These are phyloP conservation scores for Indicator indicator DNA, from an alignment of 2,113 vertebrate genomes.

Conservation along the genomic window DNA sequence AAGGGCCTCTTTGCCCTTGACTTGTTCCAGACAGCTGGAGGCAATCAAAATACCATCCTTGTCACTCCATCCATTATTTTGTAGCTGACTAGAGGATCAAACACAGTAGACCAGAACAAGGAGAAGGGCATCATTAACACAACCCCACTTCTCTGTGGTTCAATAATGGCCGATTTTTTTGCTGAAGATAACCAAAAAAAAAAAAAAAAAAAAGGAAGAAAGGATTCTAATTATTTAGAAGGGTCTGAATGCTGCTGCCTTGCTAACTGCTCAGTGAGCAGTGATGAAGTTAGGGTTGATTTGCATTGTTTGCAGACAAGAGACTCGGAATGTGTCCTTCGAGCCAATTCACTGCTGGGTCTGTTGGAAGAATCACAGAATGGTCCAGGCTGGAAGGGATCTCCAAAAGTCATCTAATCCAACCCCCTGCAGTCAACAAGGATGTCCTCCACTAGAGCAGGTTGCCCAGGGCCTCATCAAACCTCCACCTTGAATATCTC, in stretches of 20 bases:
- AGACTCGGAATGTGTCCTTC: background rate
- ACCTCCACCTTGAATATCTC: no score
- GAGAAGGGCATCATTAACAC: constrained; percentile 62
- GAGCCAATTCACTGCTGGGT: background rate
- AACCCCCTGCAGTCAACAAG: no score
- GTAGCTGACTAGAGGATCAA: constrained; percentile 76
- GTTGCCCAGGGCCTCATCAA: no score
- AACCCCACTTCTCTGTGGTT: constrained; percentile 57
- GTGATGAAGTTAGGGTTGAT: background rate
- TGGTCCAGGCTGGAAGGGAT: no score
- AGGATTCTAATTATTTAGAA: background rate
- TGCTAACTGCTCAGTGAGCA: background rate
- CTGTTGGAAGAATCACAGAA: background rate
- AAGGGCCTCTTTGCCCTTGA: constrained; percentile 60
- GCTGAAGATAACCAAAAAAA: background rate
- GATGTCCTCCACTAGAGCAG: no score
- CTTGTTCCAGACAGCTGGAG: constrained; percentile 79
- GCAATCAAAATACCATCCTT: constrained; percentile 77
- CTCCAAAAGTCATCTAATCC: no score
- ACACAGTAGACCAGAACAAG: constrained; percentile 67
- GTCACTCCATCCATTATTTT: constrained; percentile 80
- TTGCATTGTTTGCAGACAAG: background rate
- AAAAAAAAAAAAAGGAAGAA: background rate
- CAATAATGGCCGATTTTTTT: constrained; percentile 46
- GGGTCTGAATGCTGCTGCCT: background rate